Percentiles rank a stretch among this genome's conserved stretches.
phyloP scores from a whole-genome alignment of 2,888 invertebrate genomes.

The Andrena minutula region DNA sequence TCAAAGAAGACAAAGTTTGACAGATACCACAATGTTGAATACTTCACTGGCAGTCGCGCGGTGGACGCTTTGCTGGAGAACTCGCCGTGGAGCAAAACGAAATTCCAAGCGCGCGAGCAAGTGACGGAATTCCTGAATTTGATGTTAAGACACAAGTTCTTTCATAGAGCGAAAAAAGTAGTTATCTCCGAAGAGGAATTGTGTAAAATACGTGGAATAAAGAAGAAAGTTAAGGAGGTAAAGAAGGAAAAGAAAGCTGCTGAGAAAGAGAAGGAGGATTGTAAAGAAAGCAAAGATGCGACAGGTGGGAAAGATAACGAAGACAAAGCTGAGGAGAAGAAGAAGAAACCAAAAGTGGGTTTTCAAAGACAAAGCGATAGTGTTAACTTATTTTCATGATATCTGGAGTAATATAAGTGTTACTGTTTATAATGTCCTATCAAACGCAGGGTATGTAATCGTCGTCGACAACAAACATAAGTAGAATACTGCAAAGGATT shows the following conservation, averaged over 20 bases:
- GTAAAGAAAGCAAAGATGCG: conserved; percentile 83
- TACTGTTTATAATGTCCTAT: not conserved
- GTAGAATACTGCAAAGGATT: too few relatives aligned
- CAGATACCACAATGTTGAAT: conserved; percentile 96
- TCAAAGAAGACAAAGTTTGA: conserved; percentile 98
- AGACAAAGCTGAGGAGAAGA: conserved; percentile 86
- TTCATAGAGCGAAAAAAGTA: conserved; percentile 96
- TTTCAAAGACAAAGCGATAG: not conserved
- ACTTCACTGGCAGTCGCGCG: conserved; percentile 97
- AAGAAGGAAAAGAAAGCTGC: conserved; percentile 83
- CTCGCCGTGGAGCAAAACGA: conserved; percentile 94
- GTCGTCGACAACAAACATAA: too few relatives aligned
- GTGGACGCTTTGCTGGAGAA: conserved; percentile 94
- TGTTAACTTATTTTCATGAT: not conserved
- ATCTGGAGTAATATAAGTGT: not conserved
- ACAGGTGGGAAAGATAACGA: conserved; percentile 82
- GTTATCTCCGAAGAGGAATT: conserved; percentile 84
- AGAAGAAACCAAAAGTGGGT: conserved; percentile 84
- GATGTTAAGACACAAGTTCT: conserved; percentile 97
- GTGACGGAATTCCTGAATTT: conserved; percentile 92
- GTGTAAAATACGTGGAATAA: conserved; percentile 84
- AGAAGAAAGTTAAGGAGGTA: conserved; percentile 84
- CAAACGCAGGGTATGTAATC: too few relatives aligned
- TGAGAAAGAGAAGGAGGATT: conserved; percentile 84
- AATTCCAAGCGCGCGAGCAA: conserved; percentile 93